phyloP scores from a whole-genome alignment of 2,888 invertebrate species.

The Pyrochroa serraticornis region DNA sequence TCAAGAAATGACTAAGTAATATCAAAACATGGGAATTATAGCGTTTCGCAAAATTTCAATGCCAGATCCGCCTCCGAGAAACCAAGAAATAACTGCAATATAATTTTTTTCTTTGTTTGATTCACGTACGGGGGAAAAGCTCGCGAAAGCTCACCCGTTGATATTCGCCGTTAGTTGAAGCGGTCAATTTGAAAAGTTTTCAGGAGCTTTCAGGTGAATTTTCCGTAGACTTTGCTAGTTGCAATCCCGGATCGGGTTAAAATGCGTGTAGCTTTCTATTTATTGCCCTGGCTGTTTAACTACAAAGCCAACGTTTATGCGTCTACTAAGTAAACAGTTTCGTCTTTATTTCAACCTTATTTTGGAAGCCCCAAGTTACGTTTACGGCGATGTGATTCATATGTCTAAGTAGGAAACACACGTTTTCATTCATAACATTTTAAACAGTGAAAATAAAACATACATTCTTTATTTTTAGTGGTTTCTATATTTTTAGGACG shows the following conservation, averaged over 20 bases:
- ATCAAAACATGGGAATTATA: too few species aligned
- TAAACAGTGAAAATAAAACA: conserved; percentile 14
- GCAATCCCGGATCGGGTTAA: conserved; percentile 1
- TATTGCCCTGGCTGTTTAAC: conserved; percentile 15
- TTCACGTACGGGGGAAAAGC: too few species aligned
- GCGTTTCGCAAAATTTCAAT: too few species aligned
- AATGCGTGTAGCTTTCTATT: conserved; percentile 8
- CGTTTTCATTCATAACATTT: conserved; percentile 24
- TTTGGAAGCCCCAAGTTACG: conserved; percentile 14
- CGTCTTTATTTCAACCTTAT: conserved; percentile 17
- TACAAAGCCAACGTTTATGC: conserved; percentile 9
- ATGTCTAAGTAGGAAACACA: conserved; percentile 7
- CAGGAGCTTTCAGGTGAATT: too few species aligned
- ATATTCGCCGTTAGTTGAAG: too few species aligned
- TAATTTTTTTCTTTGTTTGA: too few species aligned
- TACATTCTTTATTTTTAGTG: conserved; percentile 21
- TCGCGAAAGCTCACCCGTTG: too few species aligned
- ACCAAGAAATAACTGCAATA: too few species aligned
- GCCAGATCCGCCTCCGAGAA: too few species aligned
- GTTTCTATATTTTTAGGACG: conserved; percentile 19
- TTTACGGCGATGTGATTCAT: conserved; percentile 13
- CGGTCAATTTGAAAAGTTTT: too few species aligned
- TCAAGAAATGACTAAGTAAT: too few species aligned
- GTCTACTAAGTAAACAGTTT: conserved; percentile 11
- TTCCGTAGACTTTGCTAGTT: neutral